Evolutionary conservation across 2,797 vertebrate species (phyloP), one percentile per base, ranked within the genome.

Genomic region (Hipposideros larvatus): DNA sequence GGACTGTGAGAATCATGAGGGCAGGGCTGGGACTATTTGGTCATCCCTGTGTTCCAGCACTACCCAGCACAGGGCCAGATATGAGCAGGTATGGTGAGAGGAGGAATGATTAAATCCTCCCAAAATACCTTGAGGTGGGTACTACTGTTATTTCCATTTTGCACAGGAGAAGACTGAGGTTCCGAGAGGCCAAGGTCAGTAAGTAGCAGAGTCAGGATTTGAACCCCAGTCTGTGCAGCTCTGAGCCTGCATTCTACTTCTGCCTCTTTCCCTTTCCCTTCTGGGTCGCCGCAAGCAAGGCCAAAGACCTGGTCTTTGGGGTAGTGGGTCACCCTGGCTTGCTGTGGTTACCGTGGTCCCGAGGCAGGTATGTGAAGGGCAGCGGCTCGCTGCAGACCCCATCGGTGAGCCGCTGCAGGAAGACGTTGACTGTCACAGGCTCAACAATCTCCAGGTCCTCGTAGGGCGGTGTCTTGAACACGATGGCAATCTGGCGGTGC

Each of bases 401-500:
- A 43, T 99, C 99, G 0, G 99, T 99, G 70, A 99, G 98, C 6
- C 99, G 99, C 7, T 99, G 99, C 51, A 99, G 98, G 91, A 97
- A 97, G 1, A 99, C 98, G 0, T 96, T 98, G 59, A 99, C 99
- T 0, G 99, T 99, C 2, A 99, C 98, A 0, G 99, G 99, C 68
- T 99, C 99, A 0, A 28, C 71, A 73, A 99, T 98, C 96, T 99
- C 98, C 97, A 99, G 99, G 97, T 99, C 99, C 97, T 98, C 98
- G 75, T 99, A 99, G 0, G 99, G 99, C 0, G 99, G 99, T 0
- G 99, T 99, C 98, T 99, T 99, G 95, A 99, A 99, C 70, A 99
- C 99, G 0, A 99, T 99, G 96, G 99, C 99, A 0, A 99, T 99
- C 98, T 99, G 99, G 28, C 99, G 98, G 97, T 99, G 99, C 43